These are phyloP conservation scores for Hemiscyllium ocellatum DNA, from an alignment of 2,113 vertebrate species.

Conservation along the genomic window DNA sequence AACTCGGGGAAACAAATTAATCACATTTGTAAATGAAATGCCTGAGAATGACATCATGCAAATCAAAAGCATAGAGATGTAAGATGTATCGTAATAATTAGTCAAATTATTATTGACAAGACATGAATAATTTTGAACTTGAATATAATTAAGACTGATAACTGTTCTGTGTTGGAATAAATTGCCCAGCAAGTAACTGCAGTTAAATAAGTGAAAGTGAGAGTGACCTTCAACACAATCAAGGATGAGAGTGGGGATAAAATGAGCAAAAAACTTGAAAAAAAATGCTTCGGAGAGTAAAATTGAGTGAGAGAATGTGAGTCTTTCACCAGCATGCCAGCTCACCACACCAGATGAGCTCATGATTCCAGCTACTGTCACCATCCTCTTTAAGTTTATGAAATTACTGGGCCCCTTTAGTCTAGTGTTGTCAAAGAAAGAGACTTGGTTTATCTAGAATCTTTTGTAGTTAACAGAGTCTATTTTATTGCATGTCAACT, in stretches of 20 bases:
- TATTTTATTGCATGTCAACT: too few species aligned
- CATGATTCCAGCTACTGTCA: too few species aligned
- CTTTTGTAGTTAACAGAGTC: too few species aligned
- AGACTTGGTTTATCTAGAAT: too few species aligned
- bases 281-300: constrained; percentile 43
- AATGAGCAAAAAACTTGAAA: constrained; percentile 50
- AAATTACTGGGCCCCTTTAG: too few species aligned
- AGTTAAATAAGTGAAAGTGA: constrained; percentile 62
- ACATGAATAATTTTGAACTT: constrained; percentile 66
- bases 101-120: constrained; percentile 65
- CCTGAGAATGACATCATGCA: constrained; percentile 50
- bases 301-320: not conserved
- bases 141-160: constrained; percentile 58
- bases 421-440: too few species aligned
- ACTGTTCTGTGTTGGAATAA: constrained; percentile 63
- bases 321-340: too few species aligned
- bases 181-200: constrained; percentile 63
- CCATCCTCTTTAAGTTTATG: too few species aligned
- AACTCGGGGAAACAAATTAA: constrained; percentile 45
- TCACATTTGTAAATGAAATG: constrained; percentile 43
- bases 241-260: constrained; percentile 41
- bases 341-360: too few species aligned
- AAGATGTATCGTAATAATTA: constrained; percentile 71
- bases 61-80: constrained; percentile 54
- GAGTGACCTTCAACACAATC: constrained; percentile 63